phyloP scores from a whole-genome alignment of 2,797 vertebrate genomes.

The Hozukius guyotensis region DNA sequence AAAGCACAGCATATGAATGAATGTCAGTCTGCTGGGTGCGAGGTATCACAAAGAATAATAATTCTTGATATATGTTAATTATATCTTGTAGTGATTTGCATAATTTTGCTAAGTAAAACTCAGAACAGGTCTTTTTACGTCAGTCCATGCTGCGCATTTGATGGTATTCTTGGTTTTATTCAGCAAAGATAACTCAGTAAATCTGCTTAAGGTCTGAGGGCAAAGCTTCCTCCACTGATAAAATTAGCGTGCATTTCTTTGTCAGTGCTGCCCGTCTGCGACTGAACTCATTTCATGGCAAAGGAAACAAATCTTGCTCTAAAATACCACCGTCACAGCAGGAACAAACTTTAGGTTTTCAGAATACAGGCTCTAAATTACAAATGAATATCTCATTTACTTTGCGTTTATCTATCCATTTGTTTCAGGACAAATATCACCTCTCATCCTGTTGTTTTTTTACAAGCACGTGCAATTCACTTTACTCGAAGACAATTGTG shows the following conservation, averaged over 20 bases:
- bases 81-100: neutral
- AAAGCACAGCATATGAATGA: neutral
- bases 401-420: neutral
- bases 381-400: constrained; percentile 52
- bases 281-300: constrained; percentile 65
- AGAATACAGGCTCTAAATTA: constrained; percentile 41
- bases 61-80: neutral
- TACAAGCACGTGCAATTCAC: neutral
- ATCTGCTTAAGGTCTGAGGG: constrained; percentile 12
- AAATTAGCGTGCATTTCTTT: constrained; percentile 65
- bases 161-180: neutral
- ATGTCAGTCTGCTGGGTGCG: neutral
- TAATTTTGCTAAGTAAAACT: neutral
- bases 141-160: neutral
- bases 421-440: constrained; percentile 36
- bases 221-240: constrained; percentile 49
- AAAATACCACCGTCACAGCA: constrained; percentile 62
- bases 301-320: constrained; percentile 56
- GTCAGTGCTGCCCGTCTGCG: constrained; percentile 46
- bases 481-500: neutral
- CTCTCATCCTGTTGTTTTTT: constrained; percentile 6
- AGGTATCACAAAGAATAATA: neutral
- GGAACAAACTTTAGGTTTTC: constrained; percentile 60
- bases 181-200: neutral
- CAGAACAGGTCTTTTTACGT: neutral